Evolutionary conservation across 2,113 vertebrate species (phyloP).

Genomic region (Rhabdornis inornatus): DNA sequence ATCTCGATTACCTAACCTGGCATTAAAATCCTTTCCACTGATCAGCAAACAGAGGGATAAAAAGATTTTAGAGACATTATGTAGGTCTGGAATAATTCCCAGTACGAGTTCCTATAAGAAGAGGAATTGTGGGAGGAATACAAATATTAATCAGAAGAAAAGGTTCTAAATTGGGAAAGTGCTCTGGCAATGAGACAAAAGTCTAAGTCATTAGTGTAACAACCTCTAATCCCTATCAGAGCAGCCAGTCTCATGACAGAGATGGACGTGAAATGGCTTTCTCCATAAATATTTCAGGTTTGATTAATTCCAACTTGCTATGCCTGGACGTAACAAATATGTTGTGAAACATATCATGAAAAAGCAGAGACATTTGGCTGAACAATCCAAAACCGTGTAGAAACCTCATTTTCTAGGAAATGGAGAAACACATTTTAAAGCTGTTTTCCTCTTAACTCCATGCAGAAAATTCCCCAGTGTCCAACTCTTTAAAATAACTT

Average conservation of each 20-base stretch:
- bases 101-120: constrained; percentile 61
- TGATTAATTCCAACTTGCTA: constrained; percentile 42
- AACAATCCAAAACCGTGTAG: neutral
- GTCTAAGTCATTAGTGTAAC: constrained; percentile 63
- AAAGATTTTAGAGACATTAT: constrained; percentile 70
- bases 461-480: constrained; percentile 32
- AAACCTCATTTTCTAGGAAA: constrained; percentile 52
- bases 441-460: constrained; percentile 18
- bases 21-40: constrained; percentile 67
- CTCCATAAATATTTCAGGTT: constrained; percentile 54
- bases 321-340: constrained; percentile 39
- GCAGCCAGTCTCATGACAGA: constrained; percentile 48
- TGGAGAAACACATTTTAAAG: neutral
- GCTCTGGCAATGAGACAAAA: constrained; percentile 64
- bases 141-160: constrained; percentile 70
- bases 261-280: constrained; percentile 56
- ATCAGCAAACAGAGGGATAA: constrained; percentile 70
- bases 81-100: constrained; percentile 69
- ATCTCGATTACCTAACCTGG: constrained; percentile 68
- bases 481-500: constrained; percentile 25
- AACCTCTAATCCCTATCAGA: constrained; percentile 63
- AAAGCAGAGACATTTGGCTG: constrained; percentile 40
- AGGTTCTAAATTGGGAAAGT: constrained; percentile 66
- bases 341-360: constrained; percentile 46
- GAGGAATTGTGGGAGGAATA: constrained; percentile 68